Conservation (phyloP, 2,888 invertebrate genomes). For the Mythimna pallens region DNA sequence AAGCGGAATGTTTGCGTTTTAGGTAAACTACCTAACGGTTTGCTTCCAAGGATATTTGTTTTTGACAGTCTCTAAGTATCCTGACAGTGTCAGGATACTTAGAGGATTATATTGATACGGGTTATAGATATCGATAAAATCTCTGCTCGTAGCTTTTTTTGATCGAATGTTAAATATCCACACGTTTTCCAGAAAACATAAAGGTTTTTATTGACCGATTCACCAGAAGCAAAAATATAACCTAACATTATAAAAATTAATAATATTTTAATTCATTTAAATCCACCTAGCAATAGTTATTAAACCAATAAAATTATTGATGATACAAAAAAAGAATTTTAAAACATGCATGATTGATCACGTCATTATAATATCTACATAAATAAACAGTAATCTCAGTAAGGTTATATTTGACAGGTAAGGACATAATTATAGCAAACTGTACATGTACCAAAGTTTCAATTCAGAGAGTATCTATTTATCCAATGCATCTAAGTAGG, state of each 20-base stretch:
- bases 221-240: background rate
- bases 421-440: conserved; percentile 48
- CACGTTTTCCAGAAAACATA: background rate
- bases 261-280: conserved; percentile 15
- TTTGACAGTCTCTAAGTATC: too few species aligned
- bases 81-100: conserved; percentile 29
- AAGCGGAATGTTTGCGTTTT: conserved; percentile 38
- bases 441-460: conserved; percentile 14
- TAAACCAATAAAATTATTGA: conserved; percentile 25
- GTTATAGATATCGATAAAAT: conserved; percentile 8
- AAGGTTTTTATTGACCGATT: background rate
- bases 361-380: conserved; percentile 34
- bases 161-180: conserved; percentile 2
- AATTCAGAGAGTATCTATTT: conserved; percentile 17
- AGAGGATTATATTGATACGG: conserved; percentile 38
- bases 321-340: conserved; percentile 12
- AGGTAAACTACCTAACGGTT: conserved; percentile 36
- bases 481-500: background rate
- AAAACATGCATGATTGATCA: conserved; percentile 50
- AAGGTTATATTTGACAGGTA: conserved; percentile 58
- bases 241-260: background rate
- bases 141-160: background rate
- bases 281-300: conserved; percentile 23
- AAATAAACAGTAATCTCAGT: conserved; percentile 45
- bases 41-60: conserved; percentile 44